Base-by-base conservation (phyloP, 2,888 invertebrate genomes). In the Diachrysia chrysitis region DNA sequence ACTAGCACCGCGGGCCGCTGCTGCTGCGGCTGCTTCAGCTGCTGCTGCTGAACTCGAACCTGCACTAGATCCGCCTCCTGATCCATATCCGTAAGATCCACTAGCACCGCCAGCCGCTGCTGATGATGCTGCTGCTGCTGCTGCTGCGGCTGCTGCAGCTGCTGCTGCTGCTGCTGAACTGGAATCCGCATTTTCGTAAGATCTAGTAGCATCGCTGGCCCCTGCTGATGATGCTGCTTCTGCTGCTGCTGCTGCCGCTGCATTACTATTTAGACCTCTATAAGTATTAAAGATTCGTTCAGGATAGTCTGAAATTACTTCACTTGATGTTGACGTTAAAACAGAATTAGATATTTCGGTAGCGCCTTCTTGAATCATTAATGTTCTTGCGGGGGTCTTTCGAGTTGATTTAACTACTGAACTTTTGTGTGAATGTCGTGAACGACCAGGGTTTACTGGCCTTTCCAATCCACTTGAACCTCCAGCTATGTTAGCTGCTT, bases 151-250 rank as follows among this genome's bases (percentile, higher is more conserved):
- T 19, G 53, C 16, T 5, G 54, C 66, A 9, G 62, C 54, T n/a
- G 48, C 35, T 5, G 32, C 29, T 7, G 53, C 25, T 53, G 46
- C 58, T 7, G 32, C 21, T 2, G 25, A 2, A 25, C 25, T 5
- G 25, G 25, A 2, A 25, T 5, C 25, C 5, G 25, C 25, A n/a
- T n/a, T n/a, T n/a, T n/a, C n/a, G n/a, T 14, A 14, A 14, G 14
- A 2, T 12, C 12, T 57, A 23, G 57, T 63, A 5, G 32, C 23
- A 6, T 64, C 42, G 32, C 17, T 46, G 14, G 69, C 51, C 5
- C 69, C 67, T 17, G 71, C 63, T n/a, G 71, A 32, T 17, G 71
- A 61, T 17, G 32, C 62, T n/a, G 29, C 46, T 46, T 55, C 56
- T 29, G 62, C 62, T 17, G 62, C 62, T 55, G 62, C n/a, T n/a